Evolutionary conservation across 2,888 invertebrate species (phyloP).

Genomic region (Lasioglossum oenotherae): DNA sequence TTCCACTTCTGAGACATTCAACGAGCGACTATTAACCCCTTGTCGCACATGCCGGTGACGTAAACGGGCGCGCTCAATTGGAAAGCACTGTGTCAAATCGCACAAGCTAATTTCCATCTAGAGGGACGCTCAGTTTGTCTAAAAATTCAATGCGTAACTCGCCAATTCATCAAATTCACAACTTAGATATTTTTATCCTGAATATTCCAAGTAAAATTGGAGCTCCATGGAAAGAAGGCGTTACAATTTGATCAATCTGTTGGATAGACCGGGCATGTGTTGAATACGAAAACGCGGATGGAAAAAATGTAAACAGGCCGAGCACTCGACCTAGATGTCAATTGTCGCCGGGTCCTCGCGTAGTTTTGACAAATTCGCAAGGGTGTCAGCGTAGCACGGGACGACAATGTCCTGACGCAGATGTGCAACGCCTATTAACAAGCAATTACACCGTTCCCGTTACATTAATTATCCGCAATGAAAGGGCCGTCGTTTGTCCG

Average conservation of each 20-base stretch:
- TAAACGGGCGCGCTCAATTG: neutral
- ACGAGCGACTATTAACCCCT: constrained; percentile 8
- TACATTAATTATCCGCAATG: constrained; percentile 70
- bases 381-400: neutral
- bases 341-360: neutral
- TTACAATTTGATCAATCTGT: neutral
- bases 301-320: neutral
- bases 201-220: neutral
- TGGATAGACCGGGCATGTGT: neutral
- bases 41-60: constrained; percentile 1
- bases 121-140: neutral
- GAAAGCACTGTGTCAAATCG: neutral
- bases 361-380: constrained; percentile 10
- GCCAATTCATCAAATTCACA: neutral
- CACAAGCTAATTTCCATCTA: neutral
- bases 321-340: neutral
- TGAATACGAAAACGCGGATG: neutral
- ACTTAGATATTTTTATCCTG: neutral
- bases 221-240: neutral
- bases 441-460: constrained; percentile 68
- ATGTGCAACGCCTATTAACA: constrained; percentile 67
- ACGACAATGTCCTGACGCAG: constrained; percentile 49
- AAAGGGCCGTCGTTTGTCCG: constrained; percentile 47
- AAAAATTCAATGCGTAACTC: neutral
- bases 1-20: constrained; percentile 7